These are phyloP conservation scores for Magallana ariakensis DNA, from an alignment of 1,140 invertebrate genomes.

Conservation along the genomic window DNA sequence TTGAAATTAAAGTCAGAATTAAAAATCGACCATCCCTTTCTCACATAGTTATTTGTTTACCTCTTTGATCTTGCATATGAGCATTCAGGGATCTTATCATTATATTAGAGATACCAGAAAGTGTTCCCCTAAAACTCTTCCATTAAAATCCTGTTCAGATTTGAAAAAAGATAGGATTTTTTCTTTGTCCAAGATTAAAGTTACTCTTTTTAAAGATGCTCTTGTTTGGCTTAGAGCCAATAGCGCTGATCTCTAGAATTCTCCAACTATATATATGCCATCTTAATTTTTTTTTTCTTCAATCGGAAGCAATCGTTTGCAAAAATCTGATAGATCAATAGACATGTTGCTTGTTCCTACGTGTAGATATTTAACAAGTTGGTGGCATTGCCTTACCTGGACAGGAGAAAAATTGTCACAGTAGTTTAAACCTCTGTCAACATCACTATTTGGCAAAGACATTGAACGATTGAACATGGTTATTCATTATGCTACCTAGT, in stretches of 20 bases:
- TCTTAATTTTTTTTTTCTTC: conserved; percentile 21
- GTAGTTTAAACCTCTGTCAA: neutral
- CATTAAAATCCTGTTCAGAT: conserved; percentile 24
- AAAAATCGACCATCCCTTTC: conserved; percentile 1
- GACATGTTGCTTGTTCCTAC: conserved; percentile 6
- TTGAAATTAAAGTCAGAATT: neutral
- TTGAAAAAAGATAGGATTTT: conserved; percentile 34
- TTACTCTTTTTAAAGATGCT: neutral
- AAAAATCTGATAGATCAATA: conserved; percentile 24
- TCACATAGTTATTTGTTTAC: conserved; percentile 3
- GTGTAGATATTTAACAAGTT: conserved; percentile 31
- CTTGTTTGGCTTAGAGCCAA: neutral
- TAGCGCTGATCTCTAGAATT: neutral
- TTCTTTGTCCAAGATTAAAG: conserved; percentile 14
- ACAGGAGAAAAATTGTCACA: conserved; percentile 19
- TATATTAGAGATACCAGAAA: conserved; percentile 12
- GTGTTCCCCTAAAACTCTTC: conserved; percentile 7
- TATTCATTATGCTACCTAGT: neutral
- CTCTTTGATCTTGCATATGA: neutral
- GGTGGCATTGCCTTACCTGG: conserved; percentile 22
- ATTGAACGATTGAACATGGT: neutral
- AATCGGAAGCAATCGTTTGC: conserved; percentile 18
- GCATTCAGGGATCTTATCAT: neutral
- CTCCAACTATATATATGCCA: conserved; percentile 24
- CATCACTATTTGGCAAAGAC: neutral